Evolutionary conservation across 1,140 invertebrate species (phyloP).

Genomic region (Drosophila burlai): DNA sequence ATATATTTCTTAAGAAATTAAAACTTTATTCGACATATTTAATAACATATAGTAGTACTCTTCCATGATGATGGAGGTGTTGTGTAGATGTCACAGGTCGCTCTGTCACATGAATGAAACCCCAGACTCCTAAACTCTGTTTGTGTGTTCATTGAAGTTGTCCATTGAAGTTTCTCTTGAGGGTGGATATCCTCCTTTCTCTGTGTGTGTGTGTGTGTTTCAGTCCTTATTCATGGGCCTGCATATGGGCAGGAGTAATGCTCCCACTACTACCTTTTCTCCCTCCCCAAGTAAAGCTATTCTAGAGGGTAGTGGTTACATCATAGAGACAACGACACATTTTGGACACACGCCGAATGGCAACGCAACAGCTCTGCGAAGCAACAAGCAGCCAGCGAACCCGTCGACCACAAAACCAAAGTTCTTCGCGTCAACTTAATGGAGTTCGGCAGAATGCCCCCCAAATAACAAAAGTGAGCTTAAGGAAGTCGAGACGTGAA

Average conservation of each 20-base stretch:
- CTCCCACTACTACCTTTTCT: neutral
- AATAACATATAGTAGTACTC: constrained; percentile 34
- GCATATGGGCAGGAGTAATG: constrained; percentile 13
- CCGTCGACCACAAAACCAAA: constrained; percentile 74
- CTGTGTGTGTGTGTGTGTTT: constrained; percentile 15
- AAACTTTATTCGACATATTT: neutral
- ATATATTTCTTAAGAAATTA: neutral
- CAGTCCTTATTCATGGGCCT: constrained; percentile 16
- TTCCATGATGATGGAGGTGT: neutral
- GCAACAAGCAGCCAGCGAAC: constrained; percentile 29
- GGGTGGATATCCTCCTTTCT: neutral
- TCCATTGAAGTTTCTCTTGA: neutral
- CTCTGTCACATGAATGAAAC: constrained; percentile 13
- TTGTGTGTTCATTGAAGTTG: constrained; percentile 17
- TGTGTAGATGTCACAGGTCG: constrained; percentile 6
- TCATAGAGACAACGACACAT: constrained; percentile 50
- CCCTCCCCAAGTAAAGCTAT: neutral
- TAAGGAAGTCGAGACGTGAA: neutral
- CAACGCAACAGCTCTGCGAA: constrained; percentile 25
- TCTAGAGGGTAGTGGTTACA: constrained; percentile 21
- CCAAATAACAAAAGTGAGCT: neutral
- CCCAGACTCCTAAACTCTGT: neutral
- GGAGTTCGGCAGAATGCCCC: constrained; percentile 68
- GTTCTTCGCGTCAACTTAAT: constrained; percentile 82
- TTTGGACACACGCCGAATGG: constrained; percentile 51